Evolutionary conservation across 2,113 vertebrate species (phyloP).

Genomic region (Peromyscus maniculatus): DNA sequence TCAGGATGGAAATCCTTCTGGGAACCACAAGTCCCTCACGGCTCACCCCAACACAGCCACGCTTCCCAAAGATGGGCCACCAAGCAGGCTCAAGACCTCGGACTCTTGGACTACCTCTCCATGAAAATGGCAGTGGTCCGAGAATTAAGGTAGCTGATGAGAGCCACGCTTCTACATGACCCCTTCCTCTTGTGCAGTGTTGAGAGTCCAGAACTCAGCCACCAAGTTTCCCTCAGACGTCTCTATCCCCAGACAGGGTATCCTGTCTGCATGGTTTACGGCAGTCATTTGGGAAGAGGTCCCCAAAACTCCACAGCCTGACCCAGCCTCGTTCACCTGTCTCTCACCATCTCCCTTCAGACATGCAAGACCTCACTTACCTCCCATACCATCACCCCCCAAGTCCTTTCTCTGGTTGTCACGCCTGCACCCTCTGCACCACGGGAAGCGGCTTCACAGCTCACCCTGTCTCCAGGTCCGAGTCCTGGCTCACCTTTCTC

Average conservation of each 20-base stretch:
- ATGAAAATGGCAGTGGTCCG: not conserved
- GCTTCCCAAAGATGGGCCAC: not conserved
- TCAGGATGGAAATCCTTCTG: not conserved
- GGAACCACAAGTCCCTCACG: not conserved
- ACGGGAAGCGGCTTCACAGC: accelerated
- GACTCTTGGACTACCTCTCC: not conserved
- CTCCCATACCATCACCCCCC: not conserved
- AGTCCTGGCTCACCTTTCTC: not conserved
- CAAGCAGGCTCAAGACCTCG: accelerated
- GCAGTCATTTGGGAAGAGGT: too few species aligned
- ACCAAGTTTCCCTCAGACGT: not conserved
- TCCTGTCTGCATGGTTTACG: not conserved
- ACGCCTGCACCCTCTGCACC: too few species aligned
- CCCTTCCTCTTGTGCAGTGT: not conserved
- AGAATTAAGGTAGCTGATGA: not conserved
- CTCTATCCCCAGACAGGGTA: not conserved
- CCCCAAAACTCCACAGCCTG: not conserved
- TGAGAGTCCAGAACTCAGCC: not conserved
- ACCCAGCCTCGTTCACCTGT: not conserved
- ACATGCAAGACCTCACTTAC: not conserved
- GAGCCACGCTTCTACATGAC: accelerated
- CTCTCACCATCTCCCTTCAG: not conserved
- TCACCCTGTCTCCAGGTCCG: not conserved
- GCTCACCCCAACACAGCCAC: not conserved
- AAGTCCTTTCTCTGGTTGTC: not conserved